Evolutionary conservation across 1,140 invertebrate genomes (phyloP), one percentile per base, ranked within the genome.

Genomic region (Prorops nasuta): DNA sequence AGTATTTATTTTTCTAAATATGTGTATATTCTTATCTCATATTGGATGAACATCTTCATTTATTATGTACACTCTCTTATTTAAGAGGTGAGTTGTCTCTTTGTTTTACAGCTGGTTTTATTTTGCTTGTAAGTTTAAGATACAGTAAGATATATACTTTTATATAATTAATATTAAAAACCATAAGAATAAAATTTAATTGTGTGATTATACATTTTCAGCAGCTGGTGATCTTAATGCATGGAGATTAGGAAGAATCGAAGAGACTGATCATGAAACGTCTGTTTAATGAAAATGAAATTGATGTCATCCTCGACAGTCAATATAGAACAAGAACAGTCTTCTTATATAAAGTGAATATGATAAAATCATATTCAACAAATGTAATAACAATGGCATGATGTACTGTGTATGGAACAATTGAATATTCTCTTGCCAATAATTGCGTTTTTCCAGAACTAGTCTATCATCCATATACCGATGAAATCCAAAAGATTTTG

Each of bases 221-320:
- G 73, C 80, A 81, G 85, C 84, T 58, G 84, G 83, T 47, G 87
- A 90, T 79, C 85, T 85, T 52, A 88, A 89, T 76, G 86, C 87
- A 53, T 90, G 87, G 87, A 80, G 87, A 58, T 81, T 90, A 54
- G 87, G 87, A 61, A 81, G 87, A 67, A 90, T 90, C 73, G 87
- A 89, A 77, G 88, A 90, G 78, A 82, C 84, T 66, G 87, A 90
- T 67, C 86, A 89, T 63, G 88, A 90, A 74, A 90, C 88, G 63
- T 86, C 87, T 53, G 88, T 90, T 64, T 90, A 82, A 89, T 46
- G 46, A 51, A 59, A 6, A 63, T 35, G 49, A 60, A 28, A 51
- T 54, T 53, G 54, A 54, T 55, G 52, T 62, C 54, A 71, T 68
- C 62, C 62, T 65, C 56, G 54, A 59, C 54, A 71, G 72, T 72